phyloP scores from a whole-genome alignment of 2,113 vertebrate species.

The Benitochromis conjunctus region DNA sequence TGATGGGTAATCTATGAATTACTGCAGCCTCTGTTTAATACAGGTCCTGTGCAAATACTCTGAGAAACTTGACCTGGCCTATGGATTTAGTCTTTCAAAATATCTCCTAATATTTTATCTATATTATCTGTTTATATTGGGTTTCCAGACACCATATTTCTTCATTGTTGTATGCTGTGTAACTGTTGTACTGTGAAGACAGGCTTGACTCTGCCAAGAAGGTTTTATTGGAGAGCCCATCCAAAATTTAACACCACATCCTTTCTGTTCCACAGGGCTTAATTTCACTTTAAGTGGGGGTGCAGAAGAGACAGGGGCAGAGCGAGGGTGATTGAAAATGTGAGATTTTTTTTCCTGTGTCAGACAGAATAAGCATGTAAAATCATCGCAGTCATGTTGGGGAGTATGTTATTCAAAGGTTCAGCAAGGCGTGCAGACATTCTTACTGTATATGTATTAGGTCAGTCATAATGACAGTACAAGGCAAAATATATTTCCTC shows the following conservation, averaged over 20 bases:
- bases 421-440: not conserved
- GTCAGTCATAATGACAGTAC: not conserved
- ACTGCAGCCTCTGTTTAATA: not conserved
- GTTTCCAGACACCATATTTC: not conserved
- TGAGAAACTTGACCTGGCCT: not conserved
- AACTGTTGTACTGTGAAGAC: not conserved
- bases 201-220: slow-evolving; percentile 3
- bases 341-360: not conserved
- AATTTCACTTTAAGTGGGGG: not conserved
- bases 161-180: not conserved
- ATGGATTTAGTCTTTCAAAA: not conserved
- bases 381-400: not conserved
- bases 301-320: not conserved
- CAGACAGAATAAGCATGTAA: not conserved
- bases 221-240: slow-evolving; percentile 16
- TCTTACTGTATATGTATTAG: not conserved
- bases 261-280: not conserved
- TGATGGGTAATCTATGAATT: not conserved
- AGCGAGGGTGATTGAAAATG: not conserved
- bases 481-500: not conserved
- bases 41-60: not conserved
- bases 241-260: not conserved
- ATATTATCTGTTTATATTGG: not conserved
- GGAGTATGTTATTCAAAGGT: not conserved
- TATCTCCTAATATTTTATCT: not conserved